phyloP scores from a whole-genome alignment of 2,797 vertebrate genomes.

The Platyrinchus mystaceus region DNA sequence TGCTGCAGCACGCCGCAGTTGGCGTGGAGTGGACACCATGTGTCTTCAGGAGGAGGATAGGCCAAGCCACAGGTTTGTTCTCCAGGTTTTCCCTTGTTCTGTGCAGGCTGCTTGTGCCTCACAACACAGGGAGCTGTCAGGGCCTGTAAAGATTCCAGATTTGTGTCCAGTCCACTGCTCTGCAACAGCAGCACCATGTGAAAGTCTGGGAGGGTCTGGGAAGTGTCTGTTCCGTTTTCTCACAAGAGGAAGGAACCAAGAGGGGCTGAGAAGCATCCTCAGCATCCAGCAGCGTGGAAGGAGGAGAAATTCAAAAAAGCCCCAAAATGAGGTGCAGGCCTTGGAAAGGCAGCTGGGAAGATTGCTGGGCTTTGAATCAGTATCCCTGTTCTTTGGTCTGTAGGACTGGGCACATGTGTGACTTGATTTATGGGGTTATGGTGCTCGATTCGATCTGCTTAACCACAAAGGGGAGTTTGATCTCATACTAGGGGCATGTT shows the following conservation, averaged over 20 bases:
- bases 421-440: background rate
- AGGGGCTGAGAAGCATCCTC: background rate
- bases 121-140: background rate
- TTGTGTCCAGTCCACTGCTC: background rate
- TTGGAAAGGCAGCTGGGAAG: background rate
- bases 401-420: background rate
- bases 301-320: background rate
- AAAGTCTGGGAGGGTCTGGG: background rate
- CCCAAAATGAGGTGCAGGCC: background rate
- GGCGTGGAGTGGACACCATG: fast-evolving
- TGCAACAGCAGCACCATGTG: background rate
- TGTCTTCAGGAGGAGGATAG: background rate
- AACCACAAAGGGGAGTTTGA: background rate
- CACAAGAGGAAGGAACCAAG: background rate
- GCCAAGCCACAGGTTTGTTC: fast-evolving
- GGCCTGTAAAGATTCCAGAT: background rate
- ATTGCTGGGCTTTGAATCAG: background rate
- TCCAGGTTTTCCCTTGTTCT: background rate
- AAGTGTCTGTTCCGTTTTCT: background rate
- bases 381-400: background rate
- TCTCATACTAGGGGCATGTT: background rate
- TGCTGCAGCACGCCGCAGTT: fast-evolving
- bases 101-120: fast-evolving
- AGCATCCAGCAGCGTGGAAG: background rate
- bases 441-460: background rate